Percentiles rank a stretch among this genome's conserved stretches.
These are phyloP conservation scores for Tympanuchus pallidicinctus DNA, from an alignment of 2,113 vertebrate genomes.

Conservation along the genomic window DNA sequence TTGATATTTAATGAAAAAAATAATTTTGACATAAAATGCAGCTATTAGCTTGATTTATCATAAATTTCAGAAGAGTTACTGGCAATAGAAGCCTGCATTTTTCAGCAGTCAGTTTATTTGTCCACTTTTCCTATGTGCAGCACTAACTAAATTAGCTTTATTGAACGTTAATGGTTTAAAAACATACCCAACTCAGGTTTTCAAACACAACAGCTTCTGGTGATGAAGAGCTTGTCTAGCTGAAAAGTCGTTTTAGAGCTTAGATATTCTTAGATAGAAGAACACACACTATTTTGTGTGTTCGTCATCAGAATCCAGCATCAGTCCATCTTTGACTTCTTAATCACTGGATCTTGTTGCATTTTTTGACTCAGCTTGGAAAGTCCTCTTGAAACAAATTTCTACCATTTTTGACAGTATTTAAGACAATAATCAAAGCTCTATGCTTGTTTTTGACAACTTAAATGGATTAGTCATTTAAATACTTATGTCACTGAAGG, in stretches of 20 bases:
- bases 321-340: not conserved
- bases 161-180: not conserved
- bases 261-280: not conserved
- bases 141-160: not conserved
- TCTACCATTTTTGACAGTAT: not conserved
- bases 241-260: not conserved
- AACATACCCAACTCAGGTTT: not conserved
- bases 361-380: not conserved
- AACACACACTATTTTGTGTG: not conserved
- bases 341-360: not conserved
- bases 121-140: not conserved
- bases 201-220: not conserved
- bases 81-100: not conserved
- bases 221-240: not conserved
- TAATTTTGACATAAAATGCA: not conserved
- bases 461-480: constrained; percentile 7
- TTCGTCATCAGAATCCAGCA: not conserved
- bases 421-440: not conserved
- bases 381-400: not conserved
- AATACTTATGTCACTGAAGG: constrained; percentile 3
- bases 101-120: not conserved
- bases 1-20: not conserved
- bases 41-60: not conserved
- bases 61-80: not conserved
- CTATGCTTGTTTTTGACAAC: not conserved